A percentile compares a stretch with the other conserved stretches of the same genome.
Evolutionary conservation across 1,140 invertebrate species (phyloP).

Genomic region (Megalonaias nervosa): DNA sequence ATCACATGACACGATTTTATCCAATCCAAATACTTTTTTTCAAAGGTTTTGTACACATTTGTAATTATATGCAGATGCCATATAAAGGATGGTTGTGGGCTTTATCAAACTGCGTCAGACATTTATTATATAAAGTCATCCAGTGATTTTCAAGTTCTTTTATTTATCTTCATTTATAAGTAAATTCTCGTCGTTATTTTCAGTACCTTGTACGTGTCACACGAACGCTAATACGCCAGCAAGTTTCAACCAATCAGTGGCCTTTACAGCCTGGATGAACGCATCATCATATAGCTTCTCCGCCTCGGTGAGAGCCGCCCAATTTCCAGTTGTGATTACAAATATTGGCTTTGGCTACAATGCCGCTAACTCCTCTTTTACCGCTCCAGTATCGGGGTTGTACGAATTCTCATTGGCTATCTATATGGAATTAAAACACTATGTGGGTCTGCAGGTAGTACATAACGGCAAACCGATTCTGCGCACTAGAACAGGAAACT

Average conservation of each 20-base stretch:
- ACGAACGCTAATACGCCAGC: not conserved
- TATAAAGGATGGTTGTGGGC: too few relatives aligned
- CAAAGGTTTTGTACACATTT: too few relatives aligned
- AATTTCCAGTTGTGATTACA: conserved; percentile 19
- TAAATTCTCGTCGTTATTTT: not conserved
- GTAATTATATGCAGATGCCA: too few relatives aligned
- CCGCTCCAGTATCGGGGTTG: conserved; percentile 20
- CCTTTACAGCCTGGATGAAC: conserved; percentile 17
- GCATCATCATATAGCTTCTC: not conserved
- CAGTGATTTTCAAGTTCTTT: too few relatives aligned
- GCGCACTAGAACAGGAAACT: conserved; percentile 22
- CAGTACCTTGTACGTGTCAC: conserved; percentile 24
- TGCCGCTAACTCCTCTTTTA: conserved; percentile 11
- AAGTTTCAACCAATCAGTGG: not conserved
- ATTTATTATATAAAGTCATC: too few relatives aligned
- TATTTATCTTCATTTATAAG: not conserved
- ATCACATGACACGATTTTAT: too few relatives aligned
- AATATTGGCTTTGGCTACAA: conserved; percentile 19
- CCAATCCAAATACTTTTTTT: too few relatives aligned
- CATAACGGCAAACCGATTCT: conserved; percentile 14
- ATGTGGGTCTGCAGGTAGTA: conserved; percentile 18
- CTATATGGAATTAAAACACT: conserved; percentile 13
- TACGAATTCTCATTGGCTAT: conserved; percentile 26
- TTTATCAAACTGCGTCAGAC: too few relatives aligned
- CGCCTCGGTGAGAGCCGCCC: conserved; percentile 7